Conservation (phyloP, 92 coral and sea anemone genomes). For the Umimayanthus chanpuru region DNA sequence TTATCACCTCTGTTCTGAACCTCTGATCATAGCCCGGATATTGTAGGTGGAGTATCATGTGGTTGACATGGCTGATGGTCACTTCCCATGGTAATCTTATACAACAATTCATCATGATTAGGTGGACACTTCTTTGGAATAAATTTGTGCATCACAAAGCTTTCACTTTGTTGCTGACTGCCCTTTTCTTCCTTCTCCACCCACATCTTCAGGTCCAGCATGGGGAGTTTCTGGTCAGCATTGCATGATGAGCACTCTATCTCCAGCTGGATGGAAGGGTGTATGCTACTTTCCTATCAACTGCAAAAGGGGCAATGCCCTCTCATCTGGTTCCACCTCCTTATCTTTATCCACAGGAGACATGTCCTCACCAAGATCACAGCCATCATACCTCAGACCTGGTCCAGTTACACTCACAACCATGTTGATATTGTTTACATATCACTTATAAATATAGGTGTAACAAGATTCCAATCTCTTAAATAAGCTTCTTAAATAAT, state of each 20-base stretch:
- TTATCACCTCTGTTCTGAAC: too few species aligned
- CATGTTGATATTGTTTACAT: neutral
- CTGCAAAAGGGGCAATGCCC: neutral
- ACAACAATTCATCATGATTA: too few species aligned
- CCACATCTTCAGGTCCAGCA: slow-evolving; percentile 51
- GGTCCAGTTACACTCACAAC: neutral
- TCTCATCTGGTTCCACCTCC: neutral
- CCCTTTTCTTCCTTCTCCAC: slow-evolving; percentile 41
- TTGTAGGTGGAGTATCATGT: too few species aligned
- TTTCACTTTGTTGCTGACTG: neutral
- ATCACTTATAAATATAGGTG: neutral
- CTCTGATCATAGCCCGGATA: too few species aligned
- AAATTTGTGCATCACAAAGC: neutral
- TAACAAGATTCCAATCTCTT: neutral
- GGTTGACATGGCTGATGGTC: too few species aligned
- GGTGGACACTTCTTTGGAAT: too few species aligned
- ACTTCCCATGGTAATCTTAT: too few species aligned
- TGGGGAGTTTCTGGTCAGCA: neutral
- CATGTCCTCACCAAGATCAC: neutral
- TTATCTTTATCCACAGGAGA: slow-evolving; percentile 17
- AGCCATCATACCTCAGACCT: neutral
- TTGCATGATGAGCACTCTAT: neutral
- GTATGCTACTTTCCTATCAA: neutral
- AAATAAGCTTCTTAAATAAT: neutral
- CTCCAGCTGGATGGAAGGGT: neutral